These are phyloP conservation scores for Ganaspis sp. DNA, from an alignment of 1,140 invertebrate species.

Conservation along the genomic window DNA sequence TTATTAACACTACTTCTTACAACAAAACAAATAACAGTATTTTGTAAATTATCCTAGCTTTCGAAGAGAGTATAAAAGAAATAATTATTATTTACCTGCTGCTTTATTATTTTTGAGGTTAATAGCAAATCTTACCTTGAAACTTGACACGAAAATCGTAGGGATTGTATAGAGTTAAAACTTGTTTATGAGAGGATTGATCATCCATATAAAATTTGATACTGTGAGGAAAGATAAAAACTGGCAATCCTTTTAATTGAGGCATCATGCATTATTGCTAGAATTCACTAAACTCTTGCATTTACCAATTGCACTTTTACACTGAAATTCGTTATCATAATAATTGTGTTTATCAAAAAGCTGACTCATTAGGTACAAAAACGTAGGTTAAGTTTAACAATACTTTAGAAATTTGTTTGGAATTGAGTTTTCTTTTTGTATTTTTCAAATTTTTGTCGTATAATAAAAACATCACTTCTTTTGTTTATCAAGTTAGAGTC, in stretches of 20 bases:
- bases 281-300: neutral
- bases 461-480: neutral
- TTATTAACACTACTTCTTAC: too few relatives aligned
- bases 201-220: constrained; percentile 88
- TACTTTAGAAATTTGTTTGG: neutral
- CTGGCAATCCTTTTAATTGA: constrained; percentile 76
- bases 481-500: neutral
- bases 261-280: constrained; percentile 21
- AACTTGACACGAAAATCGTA: constrained; percentile 91
- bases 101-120: neutral
- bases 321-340: neutral
- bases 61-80: too few relatives aligned
- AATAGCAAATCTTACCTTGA: constrained; percentile 81
- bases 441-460: neutral
- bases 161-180: constrained; percentile 91
- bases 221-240: constrained; percentile 88
- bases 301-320: neutral
- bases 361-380: neutral
- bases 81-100: too few relatives aligned
- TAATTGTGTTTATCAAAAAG: constrained; percentile 12
- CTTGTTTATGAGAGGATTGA: constrained; percentile 86
- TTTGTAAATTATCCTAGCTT: too few relatives aligned
- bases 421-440: neutral
- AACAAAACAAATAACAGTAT: too few relatives aligned
- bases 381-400: constrained; percentile 2